phyloP scores from a whole-genome alignment of 2,797 vertebrate genomes.

The Caiman crocodilus region DNA sequence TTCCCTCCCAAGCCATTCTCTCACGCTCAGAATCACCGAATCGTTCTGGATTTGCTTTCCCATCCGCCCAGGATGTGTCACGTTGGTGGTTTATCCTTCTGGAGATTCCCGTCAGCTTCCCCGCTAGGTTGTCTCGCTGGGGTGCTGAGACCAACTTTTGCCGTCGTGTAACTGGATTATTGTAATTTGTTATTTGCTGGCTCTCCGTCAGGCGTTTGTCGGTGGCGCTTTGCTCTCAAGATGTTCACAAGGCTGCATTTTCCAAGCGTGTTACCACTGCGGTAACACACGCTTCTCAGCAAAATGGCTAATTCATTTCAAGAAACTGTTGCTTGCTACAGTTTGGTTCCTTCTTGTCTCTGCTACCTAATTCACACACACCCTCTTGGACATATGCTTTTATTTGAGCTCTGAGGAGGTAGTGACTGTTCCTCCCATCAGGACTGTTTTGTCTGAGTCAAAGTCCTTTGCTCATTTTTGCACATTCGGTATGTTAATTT shows the following conservation, averaged over 20 bases:
- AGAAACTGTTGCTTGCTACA: background rate
- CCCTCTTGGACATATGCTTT: background rate
- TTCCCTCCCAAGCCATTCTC: background rate
- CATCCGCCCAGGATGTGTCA: rapidly evolving
- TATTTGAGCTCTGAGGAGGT: background rate
- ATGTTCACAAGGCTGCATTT: rapidly evolving
- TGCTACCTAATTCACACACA: conserved; percentile 1
- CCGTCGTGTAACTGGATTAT: rapidly evolving
- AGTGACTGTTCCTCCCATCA: conserved; percentile 20
- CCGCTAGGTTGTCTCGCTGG: rapidly evolving
- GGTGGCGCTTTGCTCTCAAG: rapidly evolving
- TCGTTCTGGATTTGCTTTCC: rapidly evolving
- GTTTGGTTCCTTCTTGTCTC: conserved; percentile 37
- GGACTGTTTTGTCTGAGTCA: background rate
- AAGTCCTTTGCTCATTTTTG: background rate
- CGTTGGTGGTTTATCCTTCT: background rate
- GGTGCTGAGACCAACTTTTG: background rate
- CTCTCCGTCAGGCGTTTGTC: background rate
- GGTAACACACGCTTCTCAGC: background rate
- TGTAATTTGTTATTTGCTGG: background rate
- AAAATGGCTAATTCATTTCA: conserved; percentile 7
- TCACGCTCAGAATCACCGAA: rapidly evolving
- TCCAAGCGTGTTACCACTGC: background rate
- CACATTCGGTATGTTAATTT: background rate
- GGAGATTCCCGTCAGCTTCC: rapidly evolving